Evolutionary conservation across 2,797 vertebrate genomes (phyloP), one percentile per base, ranked within the genome.

Genomic region (Peromyscus eremicus): DNA sequence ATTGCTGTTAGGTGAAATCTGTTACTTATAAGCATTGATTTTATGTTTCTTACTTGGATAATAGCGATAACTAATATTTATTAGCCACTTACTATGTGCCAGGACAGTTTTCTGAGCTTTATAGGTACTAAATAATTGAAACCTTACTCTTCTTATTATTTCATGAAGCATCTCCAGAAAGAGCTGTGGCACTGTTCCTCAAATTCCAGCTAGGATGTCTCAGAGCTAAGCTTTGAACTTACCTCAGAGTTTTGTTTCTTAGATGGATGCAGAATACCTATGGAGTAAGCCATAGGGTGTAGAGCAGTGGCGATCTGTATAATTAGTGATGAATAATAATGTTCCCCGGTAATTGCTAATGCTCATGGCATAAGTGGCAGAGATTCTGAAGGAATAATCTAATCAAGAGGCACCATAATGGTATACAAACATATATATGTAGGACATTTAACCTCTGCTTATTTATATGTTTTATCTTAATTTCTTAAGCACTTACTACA

Each of bases 41-140:
- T 96, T 96, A 89, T 96, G 95, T 83, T 96, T 96, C 71, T 95
- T 90, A 73, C 92, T 92, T 66, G 70, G 77, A 75, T 60, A 94
- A 71, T 97, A 96, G 93, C 60, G 89, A 95, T 91, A 94, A 83
- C 92, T 97, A 97, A 92, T 94, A 96, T 96, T 94, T 97, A 96
- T 92, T 96, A 89, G 94, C 91, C 49, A 95, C 89, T 97, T 97
- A 95, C 62, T 89, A 49, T 92, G 40, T 80, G 57, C 80, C 79
- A 1, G 64, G 46, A 95, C 8, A 83, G 37, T 86, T 96, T 89
- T 86, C 3, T 89, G 25, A 37, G 49, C 55, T 94, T 95, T 89
- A 79, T 68, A 83, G 85, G 37, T 86, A 77, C 89, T 93, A 97
- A 97, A 95, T 96, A 97, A 94, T 98, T 94, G 95, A 97, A 95